These are phyloP conservation scores for Ochlodes sylvanus DNA, from an alignment of 2,888 invertebrate genomes.

Conservation along the genomic window DNA sequence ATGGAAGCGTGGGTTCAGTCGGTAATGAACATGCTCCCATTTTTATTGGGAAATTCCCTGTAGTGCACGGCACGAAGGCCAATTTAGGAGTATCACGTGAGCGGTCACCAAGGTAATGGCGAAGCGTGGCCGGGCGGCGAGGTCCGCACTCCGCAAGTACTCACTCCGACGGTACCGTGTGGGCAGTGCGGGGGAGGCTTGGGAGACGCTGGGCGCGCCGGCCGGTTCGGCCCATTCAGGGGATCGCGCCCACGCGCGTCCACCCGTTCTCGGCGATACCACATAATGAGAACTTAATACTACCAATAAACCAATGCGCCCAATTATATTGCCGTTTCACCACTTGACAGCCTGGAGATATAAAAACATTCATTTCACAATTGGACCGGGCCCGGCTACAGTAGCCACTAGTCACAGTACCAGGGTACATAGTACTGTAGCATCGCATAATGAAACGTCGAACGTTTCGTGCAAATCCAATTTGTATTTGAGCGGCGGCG, in stretches of 20 bases:
- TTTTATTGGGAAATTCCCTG: conserved; percentile 39
- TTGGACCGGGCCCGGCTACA: background rate
- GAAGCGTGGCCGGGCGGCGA: conserved; percentile 34
- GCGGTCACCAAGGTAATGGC: conserved; percentile 62
- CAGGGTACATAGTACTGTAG: background rate
- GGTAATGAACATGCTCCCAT: conserved; percentile 26
- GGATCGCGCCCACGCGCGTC: conserved; percentile 61
- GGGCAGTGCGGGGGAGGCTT: conserved; percentile 49
- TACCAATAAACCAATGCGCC: conserved; percentile 57
- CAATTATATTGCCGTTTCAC: conserved; percentile 54
- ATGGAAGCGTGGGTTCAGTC: conserved; percentile 28
- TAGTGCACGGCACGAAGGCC: conserved; percentile 36
- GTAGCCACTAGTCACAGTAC: background rate
- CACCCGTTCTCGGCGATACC: conserved; percentile 56
- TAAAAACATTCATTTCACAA: background rate
- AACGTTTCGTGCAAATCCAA: conserved; percentile 68
- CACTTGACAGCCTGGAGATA: background rate
- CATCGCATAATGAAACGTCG: conserved; percentile 50
- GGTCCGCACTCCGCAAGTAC: background rate
- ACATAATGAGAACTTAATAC: conserved; percentile 60
- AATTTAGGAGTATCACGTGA: conserved; percentile 50
- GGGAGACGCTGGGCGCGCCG: conserved; percentile 62
- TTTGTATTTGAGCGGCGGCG: conserved; percentile 72
- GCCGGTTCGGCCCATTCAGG: conserved; percentile 69
- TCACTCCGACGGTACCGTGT: conserved; percentile 33